phyloP scores from a whole-genome alignment of 2,888 invertebrate species.

The Acrobasis suavella region DNA sequence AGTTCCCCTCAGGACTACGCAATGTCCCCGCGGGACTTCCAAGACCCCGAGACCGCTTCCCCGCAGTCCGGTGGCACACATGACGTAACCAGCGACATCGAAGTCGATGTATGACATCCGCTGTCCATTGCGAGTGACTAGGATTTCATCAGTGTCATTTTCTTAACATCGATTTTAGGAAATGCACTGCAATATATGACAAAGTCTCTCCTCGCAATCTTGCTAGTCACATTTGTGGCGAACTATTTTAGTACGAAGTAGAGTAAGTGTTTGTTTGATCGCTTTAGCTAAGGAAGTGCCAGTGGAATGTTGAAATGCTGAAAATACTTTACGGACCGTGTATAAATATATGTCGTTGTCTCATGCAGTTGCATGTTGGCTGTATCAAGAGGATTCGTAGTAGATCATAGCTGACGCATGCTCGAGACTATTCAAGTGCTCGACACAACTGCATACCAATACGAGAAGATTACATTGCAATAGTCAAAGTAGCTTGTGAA shows the following conservation, averaged over 20 bases:
- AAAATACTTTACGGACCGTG: background rate
- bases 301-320: slow-evolving; percentile 31
- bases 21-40: slow-evolving; percentile 45
- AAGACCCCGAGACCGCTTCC: slow-evolving; percentile 47
- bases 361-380: too few species aligned
- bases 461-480: too few species aligned
- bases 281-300: slow-evolving; percentile 31
- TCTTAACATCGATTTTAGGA: slow-evolving; percentile 32
- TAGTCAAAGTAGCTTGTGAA: background rate
- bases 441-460: too few species aligned
- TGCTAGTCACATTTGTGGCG: slow-evolving; percentile 55
- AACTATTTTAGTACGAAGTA: slow-evolving; percentile 40
- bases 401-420: too few species aligned
- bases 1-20: slow-evolving; percentile 66
- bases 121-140: slow-evolving; percentile 57
- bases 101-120: slow-evolving; percentile 76
- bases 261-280: slow-evolving; percentile 5
- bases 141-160: slow-evolving; percentile 36
- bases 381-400: too few species aligned
- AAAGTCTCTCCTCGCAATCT: slow-evolving; percentile 37
- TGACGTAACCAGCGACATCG: slow-evolving; percentile 67
- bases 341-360: too few species aligned
- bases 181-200: slow-evolving; percentile 31
- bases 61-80: slow-evolving; percentile 56
- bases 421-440: too few species aligned